A percentile compares a stretch with the other conserved stretches of the same genome.
Evolutionary conservation across 2,797 vertebrate genomes (phyloP).

Genomic region (Xiphorhynchus erythropygius): DNA sequence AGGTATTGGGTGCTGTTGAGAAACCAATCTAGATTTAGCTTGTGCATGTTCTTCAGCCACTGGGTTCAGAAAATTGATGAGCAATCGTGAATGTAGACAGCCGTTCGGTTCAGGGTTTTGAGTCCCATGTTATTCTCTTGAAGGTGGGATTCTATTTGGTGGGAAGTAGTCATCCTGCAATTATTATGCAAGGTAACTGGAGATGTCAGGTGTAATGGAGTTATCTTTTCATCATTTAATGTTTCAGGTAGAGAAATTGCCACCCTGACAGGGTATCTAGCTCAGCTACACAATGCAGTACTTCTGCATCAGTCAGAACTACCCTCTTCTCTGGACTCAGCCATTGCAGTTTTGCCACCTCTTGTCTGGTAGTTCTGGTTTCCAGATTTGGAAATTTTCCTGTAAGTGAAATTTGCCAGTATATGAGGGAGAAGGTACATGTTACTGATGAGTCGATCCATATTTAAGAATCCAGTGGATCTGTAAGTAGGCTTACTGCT

Average conservation of each 20-base stretch:
- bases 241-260: not conserved
- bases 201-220: not conserved
- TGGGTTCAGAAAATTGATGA: not conserved
- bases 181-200: not conserved
- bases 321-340: not conserved
- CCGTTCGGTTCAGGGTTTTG: not conserved
- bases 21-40: not conserved
- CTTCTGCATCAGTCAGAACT: not conserved
- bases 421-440: not conserved
- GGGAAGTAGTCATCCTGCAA: not conserved
- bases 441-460: not conserved
- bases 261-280: not conserved
- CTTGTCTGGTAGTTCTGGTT: not conserved
- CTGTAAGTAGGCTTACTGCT: not conserved
- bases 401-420: not conserved
- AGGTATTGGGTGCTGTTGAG: not conserved
- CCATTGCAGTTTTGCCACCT: not conserved
- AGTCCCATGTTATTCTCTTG: not conserved
- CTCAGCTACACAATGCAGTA: not conserved
- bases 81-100: not conserved
- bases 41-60: accelerated
- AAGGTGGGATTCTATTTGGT: not conserved
- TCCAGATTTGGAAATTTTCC: not conserved
- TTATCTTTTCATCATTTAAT: not conserved
- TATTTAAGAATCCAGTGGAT: not conserved